These are phyloP conservation scores for Pempheris klunzingeri DNA, from an alignment of 2,797 vertebrate species.

Conservation along the genomic window DNA sequence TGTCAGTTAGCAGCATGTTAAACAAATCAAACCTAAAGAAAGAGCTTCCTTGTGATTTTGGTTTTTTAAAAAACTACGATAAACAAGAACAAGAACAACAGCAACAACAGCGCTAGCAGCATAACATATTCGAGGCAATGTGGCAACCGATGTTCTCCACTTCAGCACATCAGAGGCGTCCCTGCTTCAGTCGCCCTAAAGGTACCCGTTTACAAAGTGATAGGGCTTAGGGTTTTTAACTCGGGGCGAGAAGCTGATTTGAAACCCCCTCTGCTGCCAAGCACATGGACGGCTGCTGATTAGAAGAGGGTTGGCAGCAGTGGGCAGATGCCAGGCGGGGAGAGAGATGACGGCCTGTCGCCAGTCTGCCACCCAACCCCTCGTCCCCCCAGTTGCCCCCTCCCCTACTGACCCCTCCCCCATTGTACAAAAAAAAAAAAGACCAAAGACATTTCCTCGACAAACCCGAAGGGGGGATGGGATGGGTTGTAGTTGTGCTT, in stretches of 20 bases:
- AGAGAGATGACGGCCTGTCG: slow-evolving; percentile 82
- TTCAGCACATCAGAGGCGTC: slow-evolving; percentile 83
- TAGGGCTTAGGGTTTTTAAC: slow-evolving; percentile 87
- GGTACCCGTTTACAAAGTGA: slow-evolving; percentile 88
- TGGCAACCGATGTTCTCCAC: slow-evolving; percentile 82
- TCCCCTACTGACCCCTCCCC: slow-evolving; percentile 65
- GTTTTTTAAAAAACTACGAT: slow-evolving; percentile 45
- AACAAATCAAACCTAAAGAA: slow-evolving; percentile 84
- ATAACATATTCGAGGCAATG: slow-evolving; percentile 67
- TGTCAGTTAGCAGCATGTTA: slow-evolving; percentile 82
- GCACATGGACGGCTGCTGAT: slow-evolving; percentile 89
- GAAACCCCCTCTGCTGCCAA: slow-evolving; percentile 87
- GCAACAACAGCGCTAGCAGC: slow-evolving; percentile 75
- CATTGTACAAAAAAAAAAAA: slow-evolving; percentile 58
- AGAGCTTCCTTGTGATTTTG: slow-evolving; percentile 70
- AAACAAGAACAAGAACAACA: slow-evolving; percentile 72
- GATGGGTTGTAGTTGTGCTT: slow-evolving; percentile 31
- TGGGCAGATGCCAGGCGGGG: slow-evolving; percentile 83
- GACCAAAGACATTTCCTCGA: slow-evolving; percentile 74
- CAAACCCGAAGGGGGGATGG: slow-evolving; percentile 37
- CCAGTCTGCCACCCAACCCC: slow-evolving; percentile 79
- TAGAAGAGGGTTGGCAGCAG: slow-evolving; percentile 86
- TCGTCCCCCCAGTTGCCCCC: slow-evolving; percentile 45
- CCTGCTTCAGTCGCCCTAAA: slow-evolving; percentile 81
- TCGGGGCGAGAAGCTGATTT: slow-evolving; percentile 85